Evolutionary conservation across 2,888 invertebrate species (phyloP), one percentile per base, ranked within the genome.

Genomic region (Stramonita haemastoma): DNA sequence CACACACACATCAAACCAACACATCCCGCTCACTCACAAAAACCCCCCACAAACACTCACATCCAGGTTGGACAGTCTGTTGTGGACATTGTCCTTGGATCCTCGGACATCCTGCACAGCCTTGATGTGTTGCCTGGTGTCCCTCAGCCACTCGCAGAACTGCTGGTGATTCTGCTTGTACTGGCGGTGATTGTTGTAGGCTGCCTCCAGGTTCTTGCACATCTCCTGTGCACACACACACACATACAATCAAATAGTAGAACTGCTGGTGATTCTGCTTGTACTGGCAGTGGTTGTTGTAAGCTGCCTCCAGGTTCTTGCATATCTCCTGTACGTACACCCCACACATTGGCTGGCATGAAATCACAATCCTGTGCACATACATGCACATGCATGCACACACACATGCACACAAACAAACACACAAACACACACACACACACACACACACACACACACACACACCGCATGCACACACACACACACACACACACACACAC

Each of bases 271-370:
- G 98, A n/a, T 98, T 96, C 15, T 98, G 97, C 93, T 98, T 98
- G 95, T 99, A 99, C 96, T 98, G 98, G 96, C 98, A 98, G 95
- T 99, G 99, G 96, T 99, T 98, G 97, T 97, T 97, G 95, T 98
- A 98, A 95, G 98, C 98, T 89, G 98, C 96, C 96, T 99, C 99
- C 88, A 99, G 96, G 84, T 98, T 97, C 94, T 98, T 97, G 77
- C 94, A 93, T 34, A 93, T 93, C 88, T 95, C 95, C 95, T 95
- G 91, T 46, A 46, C 46, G n/a, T 46, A 46, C 46, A 46, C 46
- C 46, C 2, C 46, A 46, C 46, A 46, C 46, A 46, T 46, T 8
- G 8, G 46, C 46, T 46, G 46, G 46, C 8, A 46, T 46, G 46
- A 46, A 46, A 46, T 46, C 46, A 46, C 2, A 46, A 46, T 46